Evolutionary conservation across 1,140 invertebrate genomes (phyloP), one percentile per base, ranked within the genome.

Genomic region (Drosophila malerkotliana): DNA sequence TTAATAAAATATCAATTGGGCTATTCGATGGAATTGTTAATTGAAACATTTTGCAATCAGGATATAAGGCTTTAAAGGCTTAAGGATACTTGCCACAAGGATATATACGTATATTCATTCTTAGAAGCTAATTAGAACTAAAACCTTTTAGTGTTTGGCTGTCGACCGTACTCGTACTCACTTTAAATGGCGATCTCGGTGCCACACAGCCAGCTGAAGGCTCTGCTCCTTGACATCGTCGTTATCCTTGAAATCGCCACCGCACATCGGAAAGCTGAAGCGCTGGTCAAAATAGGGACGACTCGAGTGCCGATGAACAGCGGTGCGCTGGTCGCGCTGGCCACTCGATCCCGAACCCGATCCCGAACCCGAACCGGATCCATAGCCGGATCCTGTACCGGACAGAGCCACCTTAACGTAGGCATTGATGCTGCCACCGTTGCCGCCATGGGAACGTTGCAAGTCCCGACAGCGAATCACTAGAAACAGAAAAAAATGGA

Each of bases 141-240:
- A n/a, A 37, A 37, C 34, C 41, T 44, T 30, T 24, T 49, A 21
- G 18, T 21, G 24, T 14, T 59, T 60, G 26, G 61, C 75, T 68
- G 52, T 83, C 84, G 83, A 87, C 83, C 83, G 81, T 87, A 87
- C 83, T 88, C 88, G 75, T 91, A 92, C 91, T 92, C 92, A 93
- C 93, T 93, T 93, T 73, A 91, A 88, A 73, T 89, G 92, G 39
- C 93, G 88, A 80, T 93, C 92, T 69, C 93, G 85, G 88, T 93
- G 93, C 93, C 93, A 93, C 30, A 93, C 93, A 52, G 93, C 92
- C 59, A 93, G 69, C 68, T 92, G 91, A 21, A 93, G 74, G 44
- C 15, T 47, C 41, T 90, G 79, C 58, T 91, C 88, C 34, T 62
- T 28, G 5, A 5, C 7, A 0, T 26, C 26, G 1, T 26, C 26